Conservation (phyloP, 2,888 invertebrate genomes). For the Crepidodera aurea region DNA sequence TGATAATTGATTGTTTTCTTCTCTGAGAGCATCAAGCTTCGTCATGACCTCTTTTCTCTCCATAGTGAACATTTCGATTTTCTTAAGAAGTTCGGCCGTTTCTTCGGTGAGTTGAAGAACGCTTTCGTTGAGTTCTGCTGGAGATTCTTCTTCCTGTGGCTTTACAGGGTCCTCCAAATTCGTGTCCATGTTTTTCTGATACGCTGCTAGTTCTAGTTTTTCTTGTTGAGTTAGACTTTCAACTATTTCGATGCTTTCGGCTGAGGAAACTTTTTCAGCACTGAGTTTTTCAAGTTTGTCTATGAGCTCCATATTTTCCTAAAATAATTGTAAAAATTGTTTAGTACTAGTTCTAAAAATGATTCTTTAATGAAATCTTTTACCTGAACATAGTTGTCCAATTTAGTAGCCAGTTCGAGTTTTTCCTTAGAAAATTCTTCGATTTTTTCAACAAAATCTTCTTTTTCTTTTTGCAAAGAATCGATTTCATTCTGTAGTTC, state of each 20-base stretch:
- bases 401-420: slow-evolving; percentile 67
- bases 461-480: slow-evolving; percentile 64
- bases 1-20: slow-evolving; percentile 67
- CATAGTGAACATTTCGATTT: slow-evolving; percentile 73
- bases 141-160: slow-evolving; percentile 46
- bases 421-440: slow-evolving; percentile 69
- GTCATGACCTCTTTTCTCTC: slow-evolving; percentile 76
- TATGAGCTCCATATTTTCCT: slow-evolving; percentile 77
- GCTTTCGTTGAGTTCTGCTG: slow-evolving; percentile 65
- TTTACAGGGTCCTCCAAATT: slow-evolving; percentile 44
- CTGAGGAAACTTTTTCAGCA: slow-evolving; percentile 76
- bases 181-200: slow-evolving; percentile 65
- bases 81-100: slow-evolving; percentile 71
- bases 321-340: slow-evolving; percentile 44
- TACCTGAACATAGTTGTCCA: slow-evolving; percentile 72
- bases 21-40: slow-evolving; percentile 70
- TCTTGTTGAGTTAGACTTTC: slow-evolving; percentile 76
- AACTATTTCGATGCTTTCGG: slow-evolving; percentile 79
- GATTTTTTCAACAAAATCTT: slow-evolving; percentile 66
- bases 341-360: not conserved
- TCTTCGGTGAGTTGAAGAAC: slow-evolving; percentile 70
- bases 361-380: not conserved
- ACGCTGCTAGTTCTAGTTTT: slow-evolving; percentile 74
- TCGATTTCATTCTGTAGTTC: slow-evolving; percentile 64
- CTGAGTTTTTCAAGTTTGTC: slow-evolving; percentile 78